phyloP scores from a whole-genome alignment of 2,797 vertebrate genomes.

The Semotilus atromaculatus region DNA sequence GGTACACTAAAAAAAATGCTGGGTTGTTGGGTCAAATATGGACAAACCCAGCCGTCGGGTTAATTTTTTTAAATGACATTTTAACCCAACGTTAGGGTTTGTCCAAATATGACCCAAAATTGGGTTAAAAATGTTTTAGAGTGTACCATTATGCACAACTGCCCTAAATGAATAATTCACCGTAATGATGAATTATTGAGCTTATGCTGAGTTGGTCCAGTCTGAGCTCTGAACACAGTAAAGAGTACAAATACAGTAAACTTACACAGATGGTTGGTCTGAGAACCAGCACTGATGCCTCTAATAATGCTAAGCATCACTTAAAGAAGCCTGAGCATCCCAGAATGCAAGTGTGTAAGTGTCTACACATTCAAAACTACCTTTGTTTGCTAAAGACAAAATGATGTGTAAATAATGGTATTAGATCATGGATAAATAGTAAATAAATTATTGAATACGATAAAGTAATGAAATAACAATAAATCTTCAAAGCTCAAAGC shows the following conservation, averaged over 20 bases:
- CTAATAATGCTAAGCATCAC: neutral
- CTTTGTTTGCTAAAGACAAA: neutral
- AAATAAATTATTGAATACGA: neutral
- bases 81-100: too few relatives aligned
- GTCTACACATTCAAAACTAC: neutral
- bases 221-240: slow-evolving; percentile 1
- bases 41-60: too few relatives aligned
- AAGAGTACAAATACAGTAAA: neutral
- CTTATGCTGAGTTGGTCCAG: slow-evolving; percentile 22
- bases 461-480: neutral
- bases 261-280: neutral
- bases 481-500: neutral
- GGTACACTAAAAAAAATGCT: too few relatives aligned
- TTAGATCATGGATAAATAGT: neutral
- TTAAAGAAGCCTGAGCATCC: neutral
- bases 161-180: slow-evolving; percentile 47
- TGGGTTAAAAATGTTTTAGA: too few relatives aligned
- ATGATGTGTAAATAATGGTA: neutral
- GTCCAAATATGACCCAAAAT: too few relatives aligned
- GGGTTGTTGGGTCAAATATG: too few relatives aligned
- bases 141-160: neutral
- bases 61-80: too few relatives aligned
- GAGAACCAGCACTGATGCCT: neutral
- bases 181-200: slow-evolving; percentile 44
- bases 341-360: neutral